These are phyloP conservation scores for Xestoiulus laeticollis DNA, from an alignment of 2,888 invertebrate genomes.

Conservation along the genomic window DNA sequence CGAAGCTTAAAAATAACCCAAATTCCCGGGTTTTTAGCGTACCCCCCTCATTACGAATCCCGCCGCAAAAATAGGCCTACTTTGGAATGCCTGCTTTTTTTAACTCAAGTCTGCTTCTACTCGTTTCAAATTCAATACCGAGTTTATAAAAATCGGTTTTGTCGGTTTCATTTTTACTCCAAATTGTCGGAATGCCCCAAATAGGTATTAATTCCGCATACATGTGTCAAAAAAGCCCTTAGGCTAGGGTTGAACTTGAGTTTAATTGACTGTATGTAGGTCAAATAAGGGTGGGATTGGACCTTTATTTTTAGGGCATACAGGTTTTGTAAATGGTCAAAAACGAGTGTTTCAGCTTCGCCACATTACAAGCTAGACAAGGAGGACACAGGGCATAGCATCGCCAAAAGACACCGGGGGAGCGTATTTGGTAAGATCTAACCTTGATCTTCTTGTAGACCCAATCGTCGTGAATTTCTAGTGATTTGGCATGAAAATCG, in stretches of 20 bases:
- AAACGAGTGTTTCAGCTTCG: not conserved
- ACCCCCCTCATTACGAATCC: not conserved
- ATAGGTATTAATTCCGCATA: no score
- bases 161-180: no score
- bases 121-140: not conserved
- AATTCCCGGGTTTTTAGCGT: not conserved
- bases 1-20: not conserved
- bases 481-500: slow-evolving; percentile 63
- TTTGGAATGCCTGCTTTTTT: not conserved
- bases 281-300: not conserved
- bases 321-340: not conserved
- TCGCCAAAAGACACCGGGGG: not conserved
- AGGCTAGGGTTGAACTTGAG: not conserved
- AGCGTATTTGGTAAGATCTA: slow-evolving; percentile 53
- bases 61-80: slow-evolving; percentile 12
- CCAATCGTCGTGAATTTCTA: slow-evolving; percentile 64
- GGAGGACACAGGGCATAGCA: not conserved
- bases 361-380: not conserved
- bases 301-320: not conserved
- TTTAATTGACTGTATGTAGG: not conserved
- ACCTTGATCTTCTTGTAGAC: slow-evolving; percentile 63
- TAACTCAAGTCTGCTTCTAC: not conserved
- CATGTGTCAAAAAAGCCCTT: no score
- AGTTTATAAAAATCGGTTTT: no score
- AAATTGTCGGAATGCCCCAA: no score